Evolutionary conservation across 1,140 invertebrate species (phyloP).

Genomic region (Oryzaephilus surinamensis): DNA sequence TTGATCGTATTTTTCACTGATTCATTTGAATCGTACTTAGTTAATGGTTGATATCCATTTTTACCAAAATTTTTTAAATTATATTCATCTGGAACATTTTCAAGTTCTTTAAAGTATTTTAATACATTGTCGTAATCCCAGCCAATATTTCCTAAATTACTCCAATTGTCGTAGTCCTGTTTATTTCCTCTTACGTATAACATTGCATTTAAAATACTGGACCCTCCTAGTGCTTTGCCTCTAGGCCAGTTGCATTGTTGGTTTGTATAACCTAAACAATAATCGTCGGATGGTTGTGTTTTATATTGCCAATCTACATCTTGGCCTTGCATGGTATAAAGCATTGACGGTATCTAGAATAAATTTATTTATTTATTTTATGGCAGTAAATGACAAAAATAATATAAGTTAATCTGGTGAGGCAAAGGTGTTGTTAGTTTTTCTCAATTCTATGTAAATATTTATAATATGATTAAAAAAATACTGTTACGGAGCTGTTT

Average conservation of each 20-base stretch:
- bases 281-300: constrained; percentile 69
- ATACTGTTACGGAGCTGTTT: no score
- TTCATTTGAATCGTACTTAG: constrained; percentile 45
- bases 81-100: constrained; percentile 55
- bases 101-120: constrained; percentile 32
- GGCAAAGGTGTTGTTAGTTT: no score
- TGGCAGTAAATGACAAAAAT: not conserved
- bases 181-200: constrained; percentile 47
- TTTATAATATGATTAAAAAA: no score
- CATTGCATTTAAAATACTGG: constrained; percentile 51
- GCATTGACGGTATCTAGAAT: constrained; percentile 16
- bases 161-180: constrained; percentile 23
- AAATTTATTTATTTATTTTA: not conserved
- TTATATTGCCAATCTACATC: constrained; percentile 75
- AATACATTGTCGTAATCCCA: constrained; percentile 22
- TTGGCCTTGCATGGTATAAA: constrained; percentile 15
- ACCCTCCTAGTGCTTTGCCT: constrained; percentile 45
- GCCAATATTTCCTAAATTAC: constrained; percentile 14
- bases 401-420: no score
- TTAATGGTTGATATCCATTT: not conserved
- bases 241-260: constrained; percentile 24
- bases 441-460: no score
- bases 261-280: constrained; percentile 50
- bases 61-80: no score
- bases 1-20: constrained; percentile 65